Conservation (phyloP, 1,140 invertebrate genomes). For the Caenorhabditis brenneri region DNA sequence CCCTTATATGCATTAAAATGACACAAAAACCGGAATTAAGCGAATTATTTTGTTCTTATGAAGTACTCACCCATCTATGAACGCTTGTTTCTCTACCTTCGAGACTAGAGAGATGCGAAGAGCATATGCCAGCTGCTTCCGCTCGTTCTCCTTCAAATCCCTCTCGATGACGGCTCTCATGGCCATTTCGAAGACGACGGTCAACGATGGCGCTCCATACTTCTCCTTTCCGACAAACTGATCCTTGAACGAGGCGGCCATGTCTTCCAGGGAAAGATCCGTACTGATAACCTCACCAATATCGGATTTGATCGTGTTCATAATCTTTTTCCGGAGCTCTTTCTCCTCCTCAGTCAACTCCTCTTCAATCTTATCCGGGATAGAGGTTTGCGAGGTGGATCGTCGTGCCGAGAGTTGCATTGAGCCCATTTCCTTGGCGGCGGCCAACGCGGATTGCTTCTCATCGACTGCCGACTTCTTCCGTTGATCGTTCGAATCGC, state of each 20-base stretch:
- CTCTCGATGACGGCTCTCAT: slow-evolving; percentile 6
- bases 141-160: background rate
- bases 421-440: background rate
- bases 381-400: slow-evolving; percentile 1
- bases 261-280: background rate
- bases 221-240: background rate
- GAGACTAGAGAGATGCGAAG: background rate
- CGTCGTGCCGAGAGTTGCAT: background rate
- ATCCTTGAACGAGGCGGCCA: background rate
- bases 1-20: no score
- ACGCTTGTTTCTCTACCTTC: background rate
- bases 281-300: background rate
- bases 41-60: background rate
- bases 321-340: background rate
- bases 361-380: background rate
- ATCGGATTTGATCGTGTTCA: background rate
- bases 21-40: background rate
- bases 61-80: background rate
- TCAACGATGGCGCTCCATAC: background rate
- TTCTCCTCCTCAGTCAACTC: background rate
- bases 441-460: background rate
- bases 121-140: background rate
- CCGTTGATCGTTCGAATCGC: slow-evolving; percentile 36
- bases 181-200: background rate
- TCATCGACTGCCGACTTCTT: slow-evolving; percentile 37